phyloP scores from a whole-genome alignment of 2,888 invertebrate genomes.

The Oegoconia quadripuncta region DNA sequence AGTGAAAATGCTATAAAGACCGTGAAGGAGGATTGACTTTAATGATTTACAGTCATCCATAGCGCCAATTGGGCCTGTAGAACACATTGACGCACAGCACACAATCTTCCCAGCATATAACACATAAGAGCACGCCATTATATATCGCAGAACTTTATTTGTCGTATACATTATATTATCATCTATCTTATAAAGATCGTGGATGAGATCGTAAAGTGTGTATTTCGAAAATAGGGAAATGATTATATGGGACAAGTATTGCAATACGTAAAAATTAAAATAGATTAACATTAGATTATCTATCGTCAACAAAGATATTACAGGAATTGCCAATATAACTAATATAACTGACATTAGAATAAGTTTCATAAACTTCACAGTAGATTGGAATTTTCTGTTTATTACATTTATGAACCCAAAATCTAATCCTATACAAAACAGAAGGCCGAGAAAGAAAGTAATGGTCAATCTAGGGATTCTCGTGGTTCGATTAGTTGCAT shows the following conservation, averaged over 20 bases:
- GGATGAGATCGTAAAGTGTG: constrained; percentile 3
- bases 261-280: neutral
- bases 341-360: too few species aligned
- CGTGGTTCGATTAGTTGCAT: neutral
- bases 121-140: neutral
- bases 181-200: neutral
- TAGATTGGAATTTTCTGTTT: constrained; percentile 2
- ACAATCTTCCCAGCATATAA: neutral
- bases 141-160: neutral
- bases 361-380: constrained; percentile 1
- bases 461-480: neutral
- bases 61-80: neutral
- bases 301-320: neutral
- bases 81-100: neutral
- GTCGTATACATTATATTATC: neutral
- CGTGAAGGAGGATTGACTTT: neutral
- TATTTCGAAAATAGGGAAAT: constrained; percentile 1
- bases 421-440: neutral
- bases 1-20: neutral
- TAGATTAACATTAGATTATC: neutral
- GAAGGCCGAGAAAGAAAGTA: neutral
- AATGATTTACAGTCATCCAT: neutral
- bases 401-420: neutral
- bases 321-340: neutral
- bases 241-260: neutral